These are phyloP conservation scores for Mormyrus proboscirostris DNA, from an alignment of 2,797 vertebrate species.

Conservation along the genomic window DNA sequence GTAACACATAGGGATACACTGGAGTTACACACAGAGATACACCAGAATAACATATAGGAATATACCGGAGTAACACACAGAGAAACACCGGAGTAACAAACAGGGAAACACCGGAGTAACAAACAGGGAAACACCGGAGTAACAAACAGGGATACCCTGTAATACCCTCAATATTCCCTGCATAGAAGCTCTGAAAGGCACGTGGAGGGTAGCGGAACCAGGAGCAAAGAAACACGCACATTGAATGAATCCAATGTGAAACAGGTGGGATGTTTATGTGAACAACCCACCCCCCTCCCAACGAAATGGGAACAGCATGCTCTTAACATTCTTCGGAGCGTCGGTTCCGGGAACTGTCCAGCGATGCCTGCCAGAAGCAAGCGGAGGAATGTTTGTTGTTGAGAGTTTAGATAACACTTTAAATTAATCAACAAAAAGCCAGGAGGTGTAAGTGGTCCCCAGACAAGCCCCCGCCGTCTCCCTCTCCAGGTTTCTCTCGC, in stretches of 20 bases:
- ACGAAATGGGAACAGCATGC: neutral
- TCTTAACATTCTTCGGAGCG: slow-evolving; percentile 2
- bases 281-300: neutral
- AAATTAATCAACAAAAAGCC: slow-evolving; percentile 64
- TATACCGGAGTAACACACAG: neutral
- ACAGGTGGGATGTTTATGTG: neutral
- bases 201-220: neutral
- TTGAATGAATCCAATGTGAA: neutral
- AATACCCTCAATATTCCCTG: neutral
- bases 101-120: neutral
- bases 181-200: neutral
- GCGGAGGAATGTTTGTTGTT: slow-evolving; percentile 53
- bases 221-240: neutral
- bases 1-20: neutral
- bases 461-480: slow-evolving; percentile 61
- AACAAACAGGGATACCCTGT: neutral
- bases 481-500: slow-evolving; percentile 59
- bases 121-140: neutral
- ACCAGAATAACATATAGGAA: neutral
- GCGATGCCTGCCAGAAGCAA: slow-evolving; percentile 46
- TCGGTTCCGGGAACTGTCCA: slow-evolving; percentile 43
- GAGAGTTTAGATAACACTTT: slow-evolving; percentile 67
- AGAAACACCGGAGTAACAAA: neutral
- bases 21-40: neutral
- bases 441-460: slow-evolving; percentile 60